A percentile compares a stretch with the other conserved stretches of the same genome.
Evolutionary conservation across 1,140 invertebrate species (phyloP).

Genomic region (Araneus ventricosus): DNA sequence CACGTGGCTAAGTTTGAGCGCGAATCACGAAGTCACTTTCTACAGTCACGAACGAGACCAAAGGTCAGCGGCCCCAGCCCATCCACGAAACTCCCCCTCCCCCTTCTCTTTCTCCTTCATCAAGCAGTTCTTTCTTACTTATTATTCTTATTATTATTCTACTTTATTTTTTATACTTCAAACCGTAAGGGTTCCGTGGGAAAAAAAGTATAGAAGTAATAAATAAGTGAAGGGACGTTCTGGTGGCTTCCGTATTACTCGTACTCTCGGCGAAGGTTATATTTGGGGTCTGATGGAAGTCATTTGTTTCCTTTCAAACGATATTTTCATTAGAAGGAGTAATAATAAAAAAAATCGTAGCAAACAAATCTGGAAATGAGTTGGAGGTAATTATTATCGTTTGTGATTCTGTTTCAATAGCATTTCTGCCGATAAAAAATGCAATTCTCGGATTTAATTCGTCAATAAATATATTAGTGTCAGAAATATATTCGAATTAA

Average conservation of each 20-base stretch:
- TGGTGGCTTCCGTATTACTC: conserved; percentile 65
- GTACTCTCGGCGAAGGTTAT: conserved; percentile 31
- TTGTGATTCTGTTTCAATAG: no score
- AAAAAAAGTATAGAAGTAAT: conserved; percentile 67
- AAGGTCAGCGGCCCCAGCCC: conserved; percentile 52
- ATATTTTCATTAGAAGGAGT: conserved; percentile 51
- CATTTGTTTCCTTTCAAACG: conserved; percentile 30
- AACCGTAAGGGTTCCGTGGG: conserved; percentile 56
- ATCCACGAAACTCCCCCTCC: neutral
- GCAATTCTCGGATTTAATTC: no score
- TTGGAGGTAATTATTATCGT: no score
- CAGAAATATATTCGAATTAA: no score
- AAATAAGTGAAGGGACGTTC: conserved; percentile 34
- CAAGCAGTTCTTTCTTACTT: conserved; percentile 20
- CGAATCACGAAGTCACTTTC: conserved; percentile 52
- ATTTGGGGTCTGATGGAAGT: conserved; percentile 3
- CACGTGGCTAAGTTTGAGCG: conserved; percentile 38
- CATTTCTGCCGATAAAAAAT: no score
- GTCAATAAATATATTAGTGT: no score
- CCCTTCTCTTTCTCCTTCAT: conserved; percentile 3
- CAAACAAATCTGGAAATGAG: neutral
- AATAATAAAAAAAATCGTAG: neutral
- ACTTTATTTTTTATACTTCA: conserved; percentile 10
- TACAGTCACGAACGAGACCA: conserved; percentile 64
- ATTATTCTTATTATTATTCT: conserved; percentile 29